Evolutionary conservation across 2,113 vertebrate species (phyloP), one percentile per base, ranked within the genome.

Genomic region (Erinaceus europaeus): DNA sequence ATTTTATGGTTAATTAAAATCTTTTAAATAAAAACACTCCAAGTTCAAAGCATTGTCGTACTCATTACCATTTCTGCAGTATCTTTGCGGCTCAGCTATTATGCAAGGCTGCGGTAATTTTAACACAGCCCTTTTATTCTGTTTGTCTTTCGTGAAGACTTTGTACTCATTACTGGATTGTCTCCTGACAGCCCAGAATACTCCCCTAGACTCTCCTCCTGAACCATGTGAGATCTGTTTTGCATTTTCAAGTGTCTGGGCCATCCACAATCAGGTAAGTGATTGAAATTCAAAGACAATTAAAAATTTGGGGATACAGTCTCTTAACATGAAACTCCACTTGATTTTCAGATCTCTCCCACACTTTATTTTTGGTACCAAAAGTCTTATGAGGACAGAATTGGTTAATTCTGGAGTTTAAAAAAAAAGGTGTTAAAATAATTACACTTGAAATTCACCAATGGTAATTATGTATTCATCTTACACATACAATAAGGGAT

Each of bases 191-290:
- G 93, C 97, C 77, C 95, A 97, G 78, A 98, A 97, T 94, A 98
- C 97, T 88, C 98, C 98, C 25, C 93, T 97, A 4, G 98, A 98
- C 92, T 98, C 97, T 75, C 96, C 97, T 65, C 94, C 97, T 90
- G 95, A 98, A 80, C 96, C 98, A 80, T 98, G 96, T 79, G 97
- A 98, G 94, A 97, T 97, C 82, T 98, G 96, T 94, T 98, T 98
- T 96, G 98, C 97, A 88, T 98, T 98, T 91, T 96, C 97, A 89
- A 98, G 96, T 50, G 96, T 98, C 88, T 98, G 97, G 96, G 96
- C 97, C 83, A 98, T 98, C 91, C 97, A 97, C 77, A 98, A 98
- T 94, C 98, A 98, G 95, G 98, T 98, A 87, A 93, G 97, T 96
- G 64, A 86, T 50, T 88, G 64, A 32, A n/a, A 86, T 84, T 86